phyloP scores from a whole-genome alignment of 1,140 invertebrate species.

The Microplitis mediator region DNA sequence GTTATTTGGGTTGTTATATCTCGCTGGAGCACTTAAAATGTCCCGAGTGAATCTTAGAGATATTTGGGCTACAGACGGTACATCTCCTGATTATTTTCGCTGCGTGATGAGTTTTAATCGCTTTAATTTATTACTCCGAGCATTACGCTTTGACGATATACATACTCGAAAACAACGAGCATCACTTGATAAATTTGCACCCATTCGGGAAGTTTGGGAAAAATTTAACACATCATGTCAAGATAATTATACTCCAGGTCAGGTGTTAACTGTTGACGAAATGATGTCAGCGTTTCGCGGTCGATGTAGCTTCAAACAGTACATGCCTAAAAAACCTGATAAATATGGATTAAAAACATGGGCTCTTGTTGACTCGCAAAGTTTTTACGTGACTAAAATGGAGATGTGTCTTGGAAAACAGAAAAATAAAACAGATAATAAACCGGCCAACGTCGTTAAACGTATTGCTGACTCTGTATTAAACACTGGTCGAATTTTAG shows the following conservation, averaged over 20 bases:
- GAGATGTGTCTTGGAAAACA: constrained; percentile 18
- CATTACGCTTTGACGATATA: constrained; percentile 49
- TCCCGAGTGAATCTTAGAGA: not conserved
- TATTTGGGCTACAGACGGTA: constrained; percentile 12
- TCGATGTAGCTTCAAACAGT: constrained; percentile 46
- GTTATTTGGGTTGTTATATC: not conserved
- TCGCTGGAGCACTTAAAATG: not conserved
- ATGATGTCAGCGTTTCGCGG: constrained; percentile 44
- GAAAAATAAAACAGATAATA: not conserved
- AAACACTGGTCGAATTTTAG: constrained; percentile 41
- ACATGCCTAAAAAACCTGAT: constrained; percentile 44
- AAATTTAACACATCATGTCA: constrained; percentile 31
- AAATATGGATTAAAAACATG: constrained; percentile 24
- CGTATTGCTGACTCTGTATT: constrained; percentile 29
- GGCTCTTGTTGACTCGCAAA: constrained; percentile 22
- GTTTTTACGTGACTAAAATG: constrained; percentile 23
- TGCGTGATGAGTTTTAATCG: not conserved
- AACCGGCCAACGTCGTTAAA: constrained; percentile 1
- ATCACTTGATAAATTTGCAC: constrained; percentile 45
- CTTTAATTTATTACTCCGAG: constrained; percentile 35
- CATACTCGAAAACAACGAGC: constrained; percentile 36
- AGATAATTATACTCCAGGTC: constrained; percentile 22
- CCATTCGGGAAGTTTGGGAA: constrained; percentile 50
- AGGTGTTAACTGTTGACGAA: constrained; percentile 45
- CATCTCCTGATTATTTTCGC: not conserved